Percentiles rank a stretch among this genome's conserved stretches.
phyloP scores from a whole-genome alignment of 2,113 vertebrate genomes.

The Nettapus auritus region DNA sequence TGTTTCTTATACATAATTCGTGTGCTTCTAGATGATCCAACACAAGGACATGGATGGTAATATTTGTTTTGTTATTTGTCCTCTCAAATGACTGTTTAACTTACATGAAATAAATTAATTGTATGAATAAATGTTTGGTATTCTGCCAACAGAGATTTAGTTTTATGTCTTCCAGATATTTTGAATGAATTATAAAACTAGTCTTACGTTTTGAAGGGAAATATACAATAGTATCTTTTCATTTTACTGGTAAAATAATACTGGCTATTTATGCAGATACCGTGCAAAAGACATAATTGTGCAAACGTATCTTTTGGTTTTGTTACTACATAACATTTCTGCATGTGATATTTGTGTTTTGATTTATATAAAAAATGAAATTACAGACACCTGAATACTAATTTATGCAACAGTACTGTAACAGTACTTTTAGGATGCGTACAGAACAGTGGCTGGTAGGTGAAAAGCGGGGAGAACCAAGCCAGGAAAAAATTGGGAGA shows the following conservation, averaged over 20 bases:
- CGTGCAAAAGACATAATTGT: not conserved
- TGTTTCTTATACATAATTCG: constrained; percentile 86
- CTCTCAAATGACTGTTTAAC: not conserved
- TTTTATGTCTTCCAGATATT: not conserved
- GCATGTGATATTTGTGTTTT: not conserved
- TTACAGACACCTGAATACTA: not conserved
- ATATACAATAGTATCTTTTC: not conserved
- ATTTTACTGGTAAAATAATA: not conserved
- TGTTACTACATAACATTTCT: not conserved
- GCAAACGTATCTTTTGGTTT: not conserved
- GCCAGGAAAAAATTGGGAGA: not conserved
- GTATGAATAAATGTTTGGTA: not conserved
- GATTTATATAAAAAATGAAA: not conserved
- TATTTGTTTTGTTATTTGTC: not conserved
- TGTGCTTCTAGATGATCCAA: constrained; percentile 81
- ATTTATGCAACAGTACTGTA: not conserved
- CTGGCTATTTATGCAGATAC: not conserved
- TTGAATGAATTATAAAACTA: not conserved
- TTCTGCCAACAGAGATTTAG: not conserved
- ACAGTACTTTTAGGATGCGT: not conserved
- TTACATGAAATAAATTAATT: not conserved
- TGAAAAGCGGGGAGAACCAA: not conserved
- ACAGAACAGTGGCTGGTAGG: not conserved
- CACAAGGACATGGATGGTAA: constrained; percentile 82
- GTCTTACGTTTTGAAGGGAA: not conserved